Evolutionary conservation across 2,797 vertebrate species (phyloP).

Genomic region (Phataginus tetradactyla): DNA sequence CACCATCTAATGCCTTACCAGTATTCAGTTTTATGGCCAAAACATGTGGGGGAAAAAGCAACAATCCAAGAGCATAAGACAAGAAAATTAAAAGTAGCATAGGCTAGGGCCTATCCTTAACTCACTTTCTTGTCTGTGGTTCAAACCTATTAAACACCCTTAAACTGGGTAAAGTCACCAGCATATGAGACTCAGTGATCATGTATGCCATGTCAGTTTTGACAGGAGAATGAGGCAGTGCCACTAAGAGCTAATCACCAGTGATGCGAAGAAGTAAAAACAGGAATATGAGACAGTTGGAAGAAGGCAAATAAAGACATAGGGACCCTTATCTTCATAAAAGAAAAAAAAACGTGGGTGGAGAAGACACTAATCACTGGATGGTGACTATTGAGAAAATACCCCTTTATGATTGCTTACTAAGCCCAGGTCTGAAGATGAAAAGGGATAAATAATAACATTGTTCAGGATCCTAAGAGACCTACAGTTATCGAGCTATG

Average conservation of each 20-base stretch:
- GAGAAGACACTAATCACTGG: not conserved
- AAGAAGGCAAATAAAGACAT: not conserved
- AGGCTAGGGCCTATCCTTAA: not conserved
- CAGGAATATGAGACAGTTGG: not conserved
- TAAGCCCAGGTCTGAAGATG: not conserved
- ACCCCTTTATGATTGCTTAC: not conserved
- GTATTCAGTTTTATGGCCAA: conserved; percentile 65
- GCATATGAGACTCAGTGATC: not conserved
- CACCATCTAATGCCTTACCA: conserved; percentile 37
- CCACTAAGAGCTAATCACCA: not conserved
- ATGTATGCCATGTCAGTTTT: not conserved
- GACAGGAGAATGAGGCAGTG: not conserved
- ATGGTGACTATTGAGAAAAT: conserved; percentile 22
- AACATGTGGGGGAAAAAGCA: not conserved
- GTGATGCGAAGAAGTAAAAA: not conserved
- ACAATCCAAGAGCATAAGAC: conserved; percentile 56
- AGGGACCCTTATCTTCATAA: not conserved
- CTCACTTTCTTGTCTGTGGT: not conserved
- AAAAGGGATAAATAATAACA: conserved; percentile 25
- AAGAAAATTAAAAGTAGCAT: conserved; percentile 58
- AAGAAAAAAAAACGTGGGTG: not conserved
- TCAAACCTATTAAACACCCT: not conserved
- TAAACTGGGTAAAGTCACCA: not conserved
- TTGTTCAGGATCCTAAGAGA: not conserved
- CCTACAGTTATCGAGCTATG: not conserved